These are phyloP conservation scores for Melolontha melolontha DNA, from an alignment of 2,888 invertebrate genomes.

Conservation along the genomic window DNA sequence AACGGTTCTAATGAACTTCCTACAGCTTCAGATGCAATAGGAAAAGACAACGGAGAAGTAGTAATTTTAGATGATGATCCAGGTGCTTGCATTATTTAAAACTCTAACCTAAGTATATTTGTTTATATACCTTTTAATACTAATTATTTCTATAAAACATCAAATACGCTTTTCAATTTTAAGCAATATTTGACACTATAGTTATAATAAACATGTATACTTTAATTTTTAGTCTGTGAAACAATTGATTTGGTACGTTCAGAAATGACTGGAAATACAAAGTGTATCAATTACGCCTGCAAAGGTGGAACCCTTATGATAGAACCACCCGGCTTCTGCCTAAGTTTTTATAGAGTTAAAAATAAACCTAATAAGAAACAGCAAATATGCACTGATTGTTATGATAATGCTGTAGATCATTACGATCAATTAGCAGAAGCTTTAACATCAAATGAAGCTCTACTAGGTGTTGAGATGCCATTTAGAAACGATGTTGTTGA, in stretches of 20 bases:
- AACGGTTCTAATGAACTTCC: conserved; percentile 17
- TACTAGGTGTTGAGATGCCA: conserved; percentile 60
- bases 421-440: conserved; percentile 58
- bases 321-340: conserved; percentile 64
- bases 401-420: conserved; percentile 59
- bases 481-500: conserved; percentile 63
- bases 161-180: no score
- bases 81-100: conserved; percentile 23
- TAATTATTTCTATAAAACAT: no score
- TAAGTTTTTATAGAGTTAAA: conserved; percentile 64
- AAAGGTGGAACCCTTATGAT: conserved; percentile 64
- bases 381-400: conserved; percentile 64
- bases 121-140: background rate
- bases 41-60: conserved; percentile 5
- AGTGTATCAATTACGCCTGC: conserved; percentile 72
- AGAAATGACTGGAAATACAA: conserved; percentile 51
- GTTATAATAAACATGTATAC: conserved; percentile 4
- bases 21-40: background rate
- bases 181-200: no score
- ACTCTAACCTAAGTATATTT: background rate
- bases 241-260: conserved; percentile 59
- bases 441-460: conserved; percentile 50
- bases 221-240: conserved; percentile 47
- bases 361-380: conserved; percentile 58
- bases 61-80: conserved; percentile 54